These are phyloP conservation scores for Cebus imitator DNA, from an alignment of 2,113 vertebrate species.

Conservation along the genomic window DNA sequence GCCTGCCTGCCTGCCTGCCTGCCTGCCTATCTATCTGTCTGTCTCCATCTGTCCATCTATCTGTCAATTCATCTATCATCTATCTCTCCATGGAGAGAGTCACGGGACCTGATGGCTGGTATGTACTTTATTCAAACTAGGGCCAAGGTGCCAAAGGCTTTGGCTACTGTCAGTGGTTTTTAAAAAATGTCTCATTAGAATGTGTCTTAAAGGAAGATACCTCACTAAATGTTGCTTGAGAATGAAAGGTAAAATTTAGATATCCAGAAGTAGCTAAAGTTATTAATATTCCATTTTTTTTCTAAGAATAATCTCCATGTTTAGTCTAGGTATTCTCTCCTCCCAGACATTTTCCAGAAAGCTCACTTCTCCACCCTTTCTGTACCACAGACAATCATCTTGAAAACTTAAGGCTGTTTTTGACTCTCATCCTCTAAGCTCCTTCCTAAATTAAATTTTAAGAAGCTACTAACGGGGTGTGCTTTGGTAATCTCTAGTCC, in stretches of 20 bases:
- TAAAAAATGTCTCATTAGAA: background rate
- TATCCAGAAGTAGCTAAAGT: background rate
- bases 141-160: background rate
- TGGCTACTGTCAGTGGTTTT: background rate
- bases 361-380: background rate
- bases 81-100: background rate
- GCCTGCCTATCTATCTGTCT: background rate
- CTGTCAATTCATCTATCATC: background rate
- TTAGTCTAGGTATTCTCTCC: fast-evolving
- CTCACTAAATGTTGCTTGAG: background rate
- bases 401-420: background rate
- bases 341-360: background rate
- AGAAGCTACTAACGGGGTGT: background rate
- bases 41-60: background rate
- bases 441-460: slow-evolving; percentile 19
- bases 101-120: background rate
- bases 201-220: background rate
- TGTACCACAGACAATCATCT: background rate
- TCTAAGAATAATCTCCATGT: background rate
- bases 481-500: background rate
- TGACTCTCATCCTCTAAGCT: background rate
- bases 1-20: background rate
- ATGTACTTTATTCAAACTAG: background rate
- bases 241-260: background rate
- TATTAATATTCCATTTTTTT: background rate